Evolutionary conservation across 37 sponge, comb jelly and placozoan species (phyloP), one percentile per base, ranked within the genome.

Genomic region (Spongilla lacustris): DNA sequence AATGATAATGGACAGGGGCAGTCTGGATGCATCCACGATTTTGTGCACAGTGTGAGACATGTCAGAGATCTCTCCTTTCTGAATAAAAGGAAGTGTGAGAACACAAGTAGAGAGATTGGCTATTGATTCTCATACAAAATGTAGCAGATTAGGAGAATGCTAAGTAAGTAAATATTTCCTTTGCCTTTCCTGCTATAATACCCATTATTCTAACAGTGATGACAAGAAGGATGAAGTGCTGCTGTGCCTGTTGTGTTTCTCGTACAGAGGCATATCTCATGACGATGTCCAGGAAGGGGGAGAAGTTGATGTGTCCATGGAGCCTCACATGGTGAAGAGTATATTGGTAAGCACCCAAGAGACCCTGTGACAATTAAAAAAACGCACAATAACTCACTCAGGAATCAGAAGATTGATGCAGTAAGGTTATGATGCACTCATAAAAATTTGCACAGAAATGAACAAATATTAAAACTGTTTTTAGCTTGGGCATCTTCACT

Each of bases 51-150:
- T 96, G 6, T 77, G 35, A 3, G 72, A 48, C 95, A 93, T 96
- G 77, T 96, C 97, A n/a, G 92, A 83, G 48, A 96, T 96, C 17
- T 88, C 93, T 66, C 96, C 96, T 83, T 96, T 93, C 95, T 94
- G 27, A n/a, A n/a, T n/a, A n/a, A n/a, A n/a, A n/a, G n/a, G n/a
- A n/a, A n/a, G n/a, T n/a, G n/a, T n/a, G n/a, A n/a, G n/a, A n/a
- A n/a, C n/a, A n/a, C n/a, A n/a, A n/a, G n/a, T n/a, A n/a, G n/a
- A n/a, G n/a, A n/a, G n/a, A n/a, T n/a, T n/a, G n/a, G n/a, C n/a
- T n/a, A n/a, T n/a, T n/a, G n/a, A n/a, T n/a, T n/a, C n/a, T n/a
- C n/a, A n/a, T n/a, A n/a, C n/a, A n/a, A n/a, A n/a, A n/a, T n/a
- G n/a, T n/a, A n/a, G n/a, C n/a, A n/a, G n/a, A n/a, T n/a, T n/a